These are phyloP conservation scores for Simalia tracyae DNA, from an alignment of 2,797 vertebrate species.

Conservation along the genomic window DNA sequence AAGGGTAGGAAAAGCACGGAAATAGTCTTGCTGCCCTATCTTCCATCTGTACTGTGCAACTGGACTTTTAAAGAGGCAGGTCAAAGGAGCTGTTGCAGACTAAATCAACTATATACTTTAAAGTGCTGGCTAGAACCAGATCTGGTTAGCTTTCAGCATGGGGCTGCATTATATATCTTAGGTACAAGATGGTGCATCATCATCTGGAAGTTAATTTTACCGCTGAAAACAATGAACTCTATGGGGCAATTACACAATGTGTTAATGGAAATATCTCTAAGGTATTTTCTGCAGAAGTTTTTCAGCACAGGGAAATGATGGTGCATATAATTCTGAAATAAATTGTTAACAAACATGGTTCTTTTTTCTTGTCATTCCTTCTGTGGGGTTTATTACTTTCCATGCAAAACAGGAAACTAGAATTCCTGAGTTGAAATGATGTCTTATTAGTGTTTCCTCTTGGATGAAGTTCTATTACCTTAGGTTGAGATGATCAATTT, in stretches of 20 bases:
- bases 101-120: background rate
- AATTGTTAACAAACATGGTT: background rate
- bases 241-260: background rate
- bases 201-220: background rate
- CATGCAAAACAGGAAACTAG: background rate
- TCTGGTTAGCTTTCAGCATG: background rate
- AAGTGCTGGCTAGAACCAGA: background rate
- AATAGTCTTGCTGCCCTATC: background rate
- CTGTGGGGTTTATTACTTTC: background rate
- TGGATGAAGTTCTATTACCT: background rate
- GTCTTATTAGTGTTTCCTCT: background rate
- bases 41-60: background rate
- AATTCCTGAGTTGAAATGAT: background rate
- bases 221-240: background rate
- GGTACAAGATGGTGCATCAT: background rate
- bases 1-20: background rate
- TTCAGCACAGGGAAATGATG: background rate
- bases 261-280: background rate
- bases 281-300: background rate
- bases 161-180: background rate
- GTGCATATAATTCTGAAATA: background rate
- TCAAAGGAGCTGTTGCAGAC: background rate
- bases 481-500: background rate
- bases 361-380: background rate
- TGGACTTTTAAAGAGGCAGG: background rate